Conservation (phyloP, 2,888 invertebrate species). For the Acronicta leporina region DNA sequence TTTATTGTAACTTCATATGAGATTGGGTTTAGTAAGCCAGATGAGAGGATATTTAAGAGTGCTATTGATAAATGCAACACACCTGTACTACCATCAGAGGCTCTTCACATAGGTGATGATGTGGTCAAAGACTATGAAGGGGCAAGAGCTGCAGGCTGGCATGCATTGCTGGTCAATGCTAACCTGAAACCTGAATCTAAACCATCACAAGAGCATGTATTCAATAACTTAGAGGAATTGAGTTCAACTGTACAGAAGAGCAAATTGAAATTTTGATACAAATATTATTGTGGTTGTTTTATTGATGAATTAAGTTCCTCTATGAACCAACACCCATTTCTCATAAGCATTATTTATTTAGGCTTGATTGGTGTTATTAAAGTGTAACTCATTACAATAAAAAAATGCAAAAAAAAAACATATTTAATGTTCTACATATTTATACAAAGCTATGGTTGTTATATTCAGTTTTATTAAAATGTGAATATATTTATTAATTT, state of each 20-base stretch:
- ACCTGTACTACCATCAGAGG: constrained; percentile 88
- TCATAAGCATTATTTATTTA: too few species aligned
- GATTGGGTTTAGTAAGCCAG: constrained; percentile 93
- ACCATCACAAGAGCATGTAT: constrained; percentile 66
- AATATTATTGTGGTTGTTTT: background rate
- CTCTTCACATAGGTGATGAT: constrained; percentile 95
- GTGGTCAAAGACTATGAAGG: constrained; percentile 93
- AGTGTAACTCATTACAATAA: too few species aligned
- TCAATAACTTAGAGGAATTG: constrained; percentile 70
- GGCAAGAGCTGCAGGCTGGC: constrained; percentile 93
- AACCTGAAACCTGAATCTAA: constrained; percentile 53
- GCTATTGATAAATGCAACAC: constrained; percentile 86
- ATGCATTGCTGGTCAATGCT: constrained; percentile 84
- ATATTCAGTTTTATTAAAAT: too few species aligned
- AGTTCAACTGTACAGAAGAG: constrained; percentile 59
- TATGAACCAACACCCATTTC: background rate
- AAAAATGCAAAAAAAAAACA: too few species aligned
- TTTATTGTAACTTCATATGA: constrained; percentile 95
- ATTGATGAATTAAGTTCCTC: background rate
- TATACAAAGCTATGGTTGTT: too few species aligned
- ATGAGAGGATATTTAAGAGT: constrained; percentile 91
- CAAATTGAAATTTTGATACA: constrained; percentile 56
- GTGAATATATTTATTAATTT: too few species aligned
- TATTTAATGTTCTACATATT: too few species aligned
- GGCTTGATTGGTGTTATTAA: too few species aligned